phyloP scores from a whole-genome alignment of 2,888 invertebrate genomes.

The Ochropacha duplaris region DNA sequence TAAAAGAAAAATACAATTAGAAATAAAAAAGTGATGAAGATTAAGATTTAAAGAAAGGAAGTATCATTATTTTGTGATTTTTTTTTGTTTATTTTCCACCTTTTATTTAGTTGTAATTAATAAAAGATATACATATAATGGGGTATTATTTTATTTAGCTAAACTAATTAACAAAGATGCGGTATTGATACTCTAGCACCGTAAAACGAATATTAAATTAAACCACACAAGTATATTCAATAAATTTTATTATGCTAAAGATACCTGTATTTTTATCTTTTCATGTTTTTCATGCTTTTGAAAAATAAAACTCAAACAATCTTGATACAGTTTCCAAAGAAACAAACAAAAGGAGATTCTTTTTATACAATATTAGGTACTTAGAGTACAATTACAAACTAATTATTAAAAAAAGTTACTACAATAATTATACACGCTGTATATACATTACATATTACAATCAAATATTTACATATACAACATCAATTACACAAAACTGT shows the following conservation, averaged over 20 bases:
- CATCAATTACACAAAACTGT: constrained; percentile 26
- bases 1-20: constrained; percentile 8
- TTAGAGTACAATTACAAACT: constrained; percentile 4
- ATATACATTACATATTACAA: constrained; percentile 29
- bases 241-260: constrained; percentile 1
- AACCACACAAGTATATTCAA: constrained; percentile 8
- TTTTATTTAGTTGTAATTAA: neutral
- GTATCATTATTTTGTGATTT: neutral
- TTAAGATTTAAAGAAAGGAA: neutral
- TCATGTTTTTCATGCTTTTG: neutral
- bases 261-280: neutral
- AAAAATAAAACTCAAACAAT: neutral
- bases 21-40: neutral
- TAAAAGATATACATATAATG: neutral
- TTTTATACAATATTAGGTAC: neutral
- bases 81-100: neutral
- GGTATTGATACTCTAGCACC: neutral
- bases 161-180: neutral
- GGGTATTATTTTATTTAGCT: neutral
- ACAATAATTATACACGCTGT: constrained; percentile 12
- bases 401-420: too few relatives aligned
- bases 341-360: neutral
- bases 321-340: neutral
- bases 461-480: constrained; percentile 31
- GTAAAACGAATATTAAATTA: constrained; percentile 10